Evolutionary conservation across 2,888 invertebrate genomes (phyloP), one percentile per base, ranked within the genome.

Genomic region (Sarcophaga variegata): DNA sequence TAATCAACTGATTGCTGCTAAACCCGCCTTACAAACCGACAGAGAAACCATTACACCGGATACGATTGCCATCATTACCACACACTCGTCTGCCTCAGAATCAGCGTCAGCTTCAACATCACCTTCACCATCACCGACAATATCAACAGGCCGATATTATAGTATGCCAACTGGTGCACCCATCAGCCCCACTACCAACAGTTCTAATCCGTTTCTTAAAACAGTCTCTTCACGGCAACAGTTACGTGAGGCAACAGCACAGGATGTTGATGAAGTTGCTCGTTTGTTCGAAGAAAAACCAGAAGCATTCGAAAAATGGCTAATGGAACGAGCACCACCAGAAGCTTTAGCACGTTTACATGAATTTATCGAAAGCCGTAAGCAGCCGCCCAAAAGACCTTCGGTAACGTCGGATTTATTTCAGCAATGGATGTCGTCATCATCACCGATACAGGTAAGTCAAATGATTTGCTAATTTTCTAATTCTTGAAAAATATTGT

Each of bases 361-460:
- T 90, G 94, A 92, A 90, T 92, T 95, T 88, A 95, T 95, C 79
- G 94, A 95, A 62, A 94, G 94, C 11, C 94, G 94, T 22, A 92
- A 93, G 82, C 89, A 89, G 63, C 95, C 94, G 89, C 94, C 95
- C 11, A 94, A 95, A 89, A 95, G 97, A 86, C 96, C 96, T 69
- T 97, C 97, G 69, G 96, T 97, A 89, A 97, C 97, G 67, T 97
- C 97, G 88, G 97, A 97, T 92, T 94, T 97, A 88, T 97, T 97
- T 93, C 97, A 97, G 91, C 95, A 96, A 88, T 97, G 97, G 97
- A 94, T 97, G 91, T 95, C 97, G 59, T 96, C 97, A 49, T 96
- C 97, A 49, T 96, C 97, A 75, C 97, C 97, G 8, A 94, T 96
- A 91, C 96, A 96, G 95, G 95, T 96, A 88, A 93, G 95, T 90